These are phyloP conservation scores for Campoletis raptor DNA, from an alignment of 2,888 invertebrate genomes.

Conservation along the genomic window DNA sequence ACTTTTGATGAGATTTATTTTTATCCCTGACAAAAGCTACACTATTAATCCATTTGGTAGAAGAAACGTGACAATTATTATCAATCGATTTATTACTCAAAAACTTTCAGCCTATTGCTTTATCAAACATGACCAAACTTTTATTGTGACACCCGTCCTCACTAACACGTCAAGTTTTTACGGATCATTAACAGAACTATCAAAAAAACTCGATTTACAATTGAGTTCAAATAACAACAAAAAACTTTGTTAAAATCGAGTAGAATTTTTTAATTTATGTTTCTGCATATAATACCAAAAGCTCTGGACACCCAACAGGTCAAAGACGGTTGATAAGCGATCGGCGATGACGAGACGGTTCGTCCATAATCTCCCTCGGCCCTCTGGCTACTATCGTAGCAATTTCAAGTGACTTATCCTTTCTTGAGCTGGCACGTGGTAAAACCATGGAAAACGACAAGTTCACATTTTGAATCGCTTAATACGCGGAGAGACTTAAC, in stretches of 20 bases:
- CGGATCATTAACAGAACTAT: background rate
- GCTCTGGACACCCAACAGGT: constrained; percentile 8
- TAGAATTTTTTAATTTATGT: no score
- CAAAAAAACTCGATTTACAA: background rate
- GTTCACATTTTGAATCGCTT: constrained; percentile 83
- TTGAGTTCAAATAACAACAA: no score
- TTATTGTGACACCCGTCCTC: background rate
- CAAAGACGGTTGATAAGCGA: constrained; percentile 44
- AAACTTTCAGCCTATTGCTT: background rate
- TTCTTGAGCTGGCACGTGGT: constrained; percentile 30
- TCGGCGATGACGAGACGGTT: constrained; percentile 47
- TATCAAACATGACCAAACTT: background rate
- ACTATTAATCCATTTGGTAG: background rate
- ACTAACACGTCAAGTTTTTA: background rate
- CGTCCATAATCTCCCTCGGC: background rate
- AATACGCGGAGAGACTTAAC: constrained; percentile 84
- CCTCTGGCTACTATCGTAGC: constrained; percentile 37
- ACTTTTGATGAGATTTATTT: background rate
- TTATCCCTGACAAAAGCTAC: background rate
- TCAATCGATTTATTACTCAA: background rate
- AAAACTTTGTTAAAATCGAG: no score
- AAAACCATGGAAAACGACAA: constrained; percentile 75
- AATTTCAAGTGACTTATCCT: constrained; percentile 63
- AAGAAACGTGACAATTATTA: background rate
- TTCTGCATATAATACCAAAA: background rate